Evolutionary conservation across 2,888 invertebrate genomes (phyloP).

Genomic region (Dryadula phaetusa): DNA sequence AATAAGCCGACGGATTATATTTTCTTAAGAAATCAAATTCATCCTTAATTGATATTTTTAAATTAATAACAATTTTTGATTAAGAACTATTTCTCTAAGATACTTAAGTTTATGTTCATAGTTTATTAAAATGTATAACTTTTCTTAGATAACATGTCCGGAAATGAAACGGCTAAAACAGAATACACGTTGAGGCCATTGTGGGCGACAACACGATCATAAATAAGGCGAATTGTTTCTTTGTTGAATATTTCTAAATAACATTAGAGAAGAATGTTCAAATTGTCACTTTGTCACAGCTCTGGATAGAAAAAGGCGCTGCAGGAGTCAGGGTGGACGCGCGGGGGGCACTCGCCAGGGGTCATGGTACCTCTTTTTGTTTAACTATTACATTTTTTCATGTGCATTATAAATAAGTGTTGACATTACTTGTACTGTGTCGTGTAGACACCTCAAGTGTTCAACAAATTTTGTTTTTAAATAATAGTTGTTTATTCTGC

Average conservation of each 20-base stretch:
- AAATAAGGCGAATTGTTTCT: slow-evolving; percentile 76
- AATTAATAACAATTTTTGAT: no score
- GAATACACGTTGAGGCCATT: slow-evolving; percentile 64
- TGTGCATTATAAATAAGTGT: slow-evolving; percentile 47
- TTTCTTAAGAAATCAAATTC: no score
- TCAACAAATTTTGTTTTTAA: neutral
- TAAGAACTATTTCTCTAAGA: no score
- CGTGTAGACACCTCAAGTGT: slow-evolving; percentile 3
- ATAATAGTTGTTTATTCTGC: neutral
- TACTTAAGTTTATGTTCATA: no score
- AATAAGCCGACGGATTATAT: neutral
- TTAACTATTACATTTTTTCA: slow-evolving; percentile 48
- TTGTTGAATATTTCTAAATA: slow-evolving; percentile 77
- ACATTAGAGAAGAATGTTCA: slow-evolving; percentile 79
- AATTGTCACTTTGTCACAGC: slow-evolving; percentile 79
- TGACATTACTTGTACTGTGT: slow-evolving; percentile 44
- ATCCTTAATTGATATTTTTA: neutral
- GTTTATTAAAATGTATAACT: slow-evolving; percentile 5
- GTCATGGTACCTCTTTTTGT: slow-evolving; percentile 44
- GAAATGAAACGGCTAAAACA: slow-evolving; percentile 77
- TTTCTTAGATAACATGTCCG: slow-evolving; percentile 52
- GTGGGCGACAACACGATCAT: slow-evolving; percentile 71
- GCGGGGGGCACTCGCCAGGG: slow-evolving; percentile 56
- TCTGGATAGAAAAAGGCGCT: slow-evolving; percentile 58
- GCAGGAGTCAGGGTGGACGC: slow-evolving; percentile 59